These are phyloP conservation scores for Pyrrhopygopsis socrates DNA, from an alignment of 2,888 invertebrate genomes.

Conservation along the genomic window DNA sequence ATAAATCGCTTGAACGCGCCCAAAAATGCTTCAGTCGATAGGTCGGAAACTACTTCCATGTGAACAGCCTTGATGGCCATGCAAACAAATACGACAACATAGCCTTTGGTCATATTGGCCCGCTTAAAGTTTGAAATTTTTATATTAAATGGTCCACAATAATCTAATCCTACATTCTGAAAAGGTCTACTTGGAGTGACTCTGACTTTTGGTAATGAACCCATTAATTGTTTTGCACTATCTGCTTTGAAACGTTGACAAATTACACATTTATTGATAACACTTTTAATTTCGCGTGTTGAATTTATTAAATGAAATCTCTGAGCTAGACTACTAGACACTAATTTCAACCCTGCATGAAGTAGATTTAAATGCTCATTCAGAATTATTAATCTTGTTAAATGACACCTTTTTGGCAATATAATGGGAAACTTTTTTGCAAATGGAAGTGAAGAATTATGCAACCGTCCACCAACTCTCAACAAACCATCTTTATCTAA, in stretches of 20 bases:
- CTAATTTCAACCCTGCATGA: not conserved
- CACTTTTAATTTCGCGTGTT: not conserved
- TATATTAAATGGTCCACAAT: constrained; percentile 1
- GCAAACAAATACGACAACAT: not conserved
- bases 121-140: not conserved
- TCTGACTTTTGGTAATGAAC: not conserved
- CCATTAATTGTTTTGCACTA: not conserved
- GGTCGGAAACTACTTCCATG: not conserved
- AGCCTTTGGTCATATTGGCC: not conserved
- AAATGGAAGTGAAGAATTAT: not conserved
- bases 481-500: constrained; percentile 10
- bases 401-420: not conserved
- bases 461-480: constrained; percentile 13
- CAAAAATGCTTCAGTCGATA: constrained; percentile 8
- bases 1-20: constrained; percentile 9
- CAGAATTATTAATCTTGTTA: not conserved
- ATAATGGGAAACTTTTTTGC: not conserved
- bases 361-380: not conserved
- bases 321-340: not conserved
- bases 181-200: no score
- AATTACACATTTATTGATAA: not conserved
- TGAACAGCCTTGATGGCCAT: constrained; percentile 4
- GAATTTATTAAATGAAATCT: constrained; percentile 1
- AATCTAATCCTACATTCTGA: not conserved
- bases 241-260: not conserved